Evolutionary conservation across 2,113 vertebrate species (phyloP), one percentile per base, ranked within the genome.

Genomic region (Lophotis ruficrista): DNA sequence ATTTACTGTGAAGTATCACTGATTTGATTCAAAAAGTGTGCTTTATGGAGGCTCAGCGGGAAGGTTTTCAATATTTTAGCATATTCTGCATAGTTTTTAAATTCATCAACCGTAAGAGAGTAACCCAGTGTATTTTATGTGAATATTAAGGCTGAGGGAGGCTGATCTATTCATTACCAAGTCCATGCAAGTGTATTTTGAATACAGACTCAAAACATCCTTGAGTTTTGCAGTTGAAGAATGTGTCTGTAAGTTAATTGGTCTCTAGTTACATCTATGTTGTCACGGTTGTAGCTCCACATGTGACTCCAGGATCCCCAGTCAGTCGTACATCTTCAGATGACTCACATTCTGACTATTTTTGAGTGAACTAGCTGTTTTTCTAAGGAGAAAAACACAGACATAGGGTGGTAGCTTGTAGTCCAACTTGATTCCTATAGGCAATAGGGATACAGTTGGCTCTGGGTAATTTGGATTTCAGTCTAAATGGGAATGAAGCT

Each of bases 41-140:
- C 5, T 43, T 83, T 76, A 43, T 57, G 45, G 68, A 72, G 48
- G 33, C 31, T 91, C 70, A 50, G n/a, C 50, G 31, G 21, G 43
- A 87, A 93, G 8, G 3, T n/a, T 86, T 93, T 83, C 78, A 93
- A 47, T 94, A 73, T 82, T 91, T 95, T 77, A 86, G 12, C 23
- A 38, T 77, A 72, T 65, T 91, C 41, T 10, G 2, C 24, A 61
- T 19, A 72, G 35, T 73, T 88, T 79, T 90, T 43, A 62, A 62
- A 62, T 86, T 83, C 10, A 45, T 54, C 12, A 85, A 47, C 27
- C 65, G 7, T 47, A 45, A 45, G 24, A 76, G 15, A 69, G 43
- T 50, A 85, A 51, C 14, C 12, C 10, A 35, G 12, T 28, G 47
- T 11, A 75, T 87, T 95, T 92, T 66, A 31, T 75, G 25, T n/a